These are phyloP conservation scores for Tromatobia lineatoria DNA, from an alignment of 2,888 invertebrate species.

Conservation along the genomic window DNA sequence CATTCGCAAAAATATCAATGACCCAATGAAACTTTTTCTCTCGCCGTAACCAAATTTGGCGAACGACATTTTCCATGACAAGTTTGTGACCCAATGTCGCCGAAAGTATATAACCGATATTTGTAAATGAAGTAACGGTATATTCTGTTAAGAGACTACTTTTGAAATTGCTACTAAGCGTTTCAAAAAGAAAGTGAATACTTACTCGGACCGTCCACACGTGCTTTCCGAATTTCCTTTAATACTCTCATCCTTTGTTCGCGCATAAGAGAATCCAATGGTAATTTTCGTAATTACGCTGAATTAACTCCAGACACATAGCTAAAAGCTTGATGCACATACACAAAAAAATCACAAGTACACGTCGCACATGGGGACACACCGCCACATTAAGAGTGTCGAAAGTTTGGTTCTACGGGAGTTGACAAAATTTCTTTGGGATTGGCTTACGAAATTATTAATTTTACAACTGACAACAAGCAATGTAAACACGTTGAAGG, in stretches of 20 bases:
- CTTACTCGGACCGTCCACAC: slow-evolving; percentile 40
- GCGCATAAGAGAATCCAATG: slow-evolving; percentile 34
- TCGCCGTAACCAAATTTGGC: background rate
- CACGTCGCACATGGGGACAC: slow-evolving; percentile 14
- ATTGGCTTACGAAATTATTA: background rate
- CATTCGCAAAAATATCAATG: background rate
- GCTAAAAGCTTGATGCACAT: slow-evolving; percentile 29
- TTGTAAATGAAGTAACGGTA: background rate
- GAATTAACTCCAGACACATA: slow-evolving; percentile 33
- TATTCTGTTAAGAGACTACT: background rate
- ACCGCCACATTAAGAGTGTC: slow-evolving; percentile 2
- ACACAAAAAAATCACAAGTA: slow-evolving; percentile 13
- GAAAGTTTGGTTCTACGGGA: slow-evolving; percentile 31
- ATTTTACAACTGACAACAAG: background rate
- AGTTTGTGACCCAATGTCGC: background rate
- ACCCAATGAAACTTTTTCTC: too few relatives aligned
- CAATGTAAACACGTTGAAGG: background rate
- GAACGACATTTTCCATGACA: background rate
- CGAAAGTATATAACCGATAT: background rate
- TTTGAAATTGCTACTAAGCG: too few relatives aligned
- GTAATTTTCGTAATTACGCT: slow-evolving; percentile 17
- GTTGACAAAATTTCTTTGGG: slow-evolving; percentile 45
- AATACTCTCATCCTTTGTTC: slow-evolving; percentile 13
- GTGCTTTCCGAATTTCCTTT: background rate
- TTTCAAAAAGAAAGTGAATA: too few relatives aligned